Conservation (phyloP, 2,113 vertebrate species). For the Hippocampus barbouri region DNA sequence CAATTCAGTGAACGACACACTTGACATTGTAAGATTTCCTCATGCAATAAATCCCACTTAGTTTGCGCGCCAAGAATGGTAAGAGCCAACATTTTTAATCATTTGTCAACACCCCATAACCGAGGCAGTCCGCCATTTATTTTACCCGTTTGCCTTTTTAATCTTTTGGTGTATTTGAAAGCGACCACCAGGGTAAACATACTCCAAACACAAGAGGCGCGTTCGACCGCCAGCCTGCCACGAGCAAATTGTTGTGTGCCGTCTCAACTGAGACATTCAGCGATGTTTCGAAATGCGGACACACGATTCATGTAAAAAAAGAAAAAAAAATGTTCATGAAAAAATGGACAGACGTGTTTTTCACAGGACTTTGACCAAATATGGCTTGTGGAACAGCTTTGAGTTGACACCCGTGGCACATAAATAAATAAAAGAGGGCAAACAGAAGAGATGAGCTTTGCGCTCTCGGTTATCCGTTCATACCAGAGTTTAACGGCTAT, state of each 20-base stretch:
- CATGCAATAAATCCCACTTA: constrained; percentile 17
- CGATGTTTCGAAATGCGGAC: too few relatives aligned
- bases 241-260: constrained; percentile 5
- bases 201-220: not conserved
- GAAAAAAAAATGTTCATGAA: not conserved
- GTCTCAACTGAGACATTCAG: too few relatives aligned
- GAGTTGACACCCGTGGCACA: constrained; percentile 22
- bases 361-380: not conserved
- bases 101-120: constrained; percentile 32
- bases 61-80: constrained; percentile 7
- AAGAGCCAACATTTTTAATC: constrained; percentile 25
- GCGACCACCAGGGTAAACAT: constrained; percentile 8
- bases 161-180: constrained; percentile 18
- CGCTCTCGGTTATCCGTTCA: constrained; percentile 13
- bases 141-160: constrained; percentile 22
- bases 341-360: too few relatives aligned
- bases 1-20: constrained; percentile 16
- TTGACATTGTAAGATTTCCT: constrained; percentile 23
- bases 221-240: too few relatives aligned
- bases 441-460: not conserved
- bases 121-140: constrained; percentile 10
- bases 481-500: constrained; percentile 5
- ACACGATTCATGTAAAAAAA: not conserved
- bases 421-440: not conserved
- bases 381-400: constrained; percentile 21